Base-by-base conservation (phyloP, 2,113 vertebrate species). In the Glaucidium brasilianum region DNA sequence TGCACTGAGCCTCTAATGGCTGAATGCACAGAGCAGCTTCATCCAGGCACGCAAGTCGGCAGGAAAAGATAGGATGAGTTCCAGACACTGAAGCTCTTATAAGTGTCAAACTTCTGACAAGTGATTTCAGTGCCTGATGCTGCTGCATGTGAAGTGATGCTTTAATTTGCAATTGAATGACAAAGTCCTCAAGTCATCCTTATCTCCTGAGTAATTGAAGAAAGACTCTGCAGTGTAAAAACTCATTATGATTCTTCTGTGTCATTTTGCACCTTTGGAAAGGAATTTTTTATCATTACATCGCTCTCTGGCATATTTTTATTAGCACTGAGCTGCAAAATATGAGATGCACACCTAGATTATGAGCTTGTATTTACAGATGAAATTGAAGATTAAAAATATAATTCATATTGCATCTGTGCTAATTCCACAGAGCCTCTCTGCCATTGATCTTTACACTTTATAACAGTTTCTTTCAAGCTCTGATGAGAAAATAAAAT, bases 161-260 rank as follows among this genome's bases (percentile, higher is more conserved):
- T 97, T 87, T 97, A 94, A 97, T 97, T 97, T 97, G 89, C 86
- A 96, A 73, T 47, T 94, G 96, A 97, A 96, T 94, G 94, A 91
- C 88, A 92, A 92, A 96, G 69, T 96, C 59, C 81, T 96, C 67
- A 85, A 96, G 83, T 90, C 94, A 88, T 95, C 71, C 77, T 95
- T 97, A 90, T 95, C 87, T 90, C 91, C 69, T 43, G 67, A 90
- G 86, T 94, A 94, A 94, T 4, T 94, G 89, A 91, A 94, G 91
- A 82, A 90, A 94, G 59, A 45, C 71, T 94, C 62, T 59, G 77
- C 63, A 95, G 52, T 75, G 43, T 90, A 88, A 85, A 84, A 95
- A 82, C 50, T 92, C 86, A 88, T 96, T 94, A 94, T 88, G 55
- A 90, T 69, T 89, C 71, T 85, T 97, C 81, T 89, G 67, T 94